phyloP scores from a whole-genome alignment of 2,797 vertebrate species.

The Mionectes olivaceus region DNA sequence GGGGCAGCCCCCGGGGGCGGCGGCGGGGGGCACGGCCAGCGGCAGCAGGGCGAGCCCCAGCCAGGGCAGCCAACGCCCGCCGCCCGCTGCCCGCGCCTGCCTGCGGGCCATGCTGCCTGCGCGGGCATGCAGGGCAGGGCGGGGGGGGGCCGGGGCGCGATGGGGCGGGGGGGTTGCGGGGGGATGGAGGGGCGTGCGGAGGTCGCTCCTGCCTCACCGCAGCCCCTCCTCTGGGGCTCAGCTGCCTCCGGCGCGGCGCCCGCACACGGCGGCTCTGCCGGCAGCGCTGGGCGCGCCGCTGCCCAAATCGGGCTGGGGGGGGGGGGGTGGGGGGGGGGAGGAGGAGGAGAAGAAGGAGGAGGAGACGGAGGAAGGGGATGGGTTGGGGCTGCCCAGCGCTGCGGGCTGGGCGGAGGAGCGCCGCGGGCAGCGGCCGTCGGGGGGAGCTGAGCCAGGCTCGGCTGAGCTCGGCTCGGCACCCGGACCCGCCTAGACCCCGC shows the following conservation, averaged over 20 bases:
- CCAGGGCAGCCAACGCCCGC: constrained; percentile 3
- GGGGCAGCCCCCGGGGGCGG: constrained; percentile 74
- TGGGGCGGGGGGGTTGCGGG: no score
- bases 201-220: not conserved
- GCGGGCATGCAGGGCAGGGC: not conserved
- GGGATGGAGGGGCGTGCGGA: not conserved
- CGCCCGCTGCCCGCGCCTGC: not conserved
- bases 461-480: not conserved
- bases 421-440: not conserved
- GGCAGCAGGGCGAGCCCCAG: constrained; percentile 28
- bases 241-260: not conserved
- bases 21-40: not conserved
- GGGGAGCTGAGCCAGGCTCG: not conserved
- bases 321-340: no score
- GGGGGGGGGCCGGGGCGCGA: not conserved
- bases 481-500: not conserved
- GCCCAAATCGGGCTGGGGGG: not conserved
- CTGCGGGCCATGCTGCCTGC: not conserved
- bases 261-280: constrained; percentile 17
- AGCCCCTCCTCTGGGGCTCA: not conserved
- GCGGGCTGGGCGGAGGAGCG: not conserved
- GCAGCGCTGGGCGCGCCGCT: not conserved
- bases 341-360: no score
- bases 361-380: not conserved
- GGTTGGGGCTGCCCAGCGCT: not conserved